phyloP scores from a whole-genome alignment of 2,113 vertebrate species.

The Microcebus lehilahytsara region DNA sequence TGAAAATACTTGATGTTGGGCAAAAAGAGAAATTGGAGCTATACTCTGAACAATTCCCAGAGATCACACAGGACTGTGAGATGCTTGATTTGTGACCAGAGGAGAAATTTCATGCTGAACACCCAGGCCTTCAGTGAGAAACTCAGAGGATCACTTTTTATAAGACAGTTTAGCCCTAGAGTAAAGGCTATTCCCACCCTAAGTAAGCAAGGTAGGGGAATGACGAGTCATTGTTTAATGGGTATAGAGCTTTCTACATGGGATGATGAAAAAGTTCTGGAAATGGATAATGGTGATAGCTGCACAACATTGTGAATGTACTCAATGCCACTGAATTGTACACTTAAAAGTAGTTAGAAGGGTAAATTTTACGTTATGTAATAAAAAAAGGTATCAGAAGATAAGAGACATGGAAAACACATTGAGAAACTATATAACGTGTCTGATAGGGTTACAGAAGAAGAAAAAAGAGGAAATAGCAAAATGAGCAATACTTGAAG shows the following conservation, averaged over 20 bases:
- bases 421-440: background rate
- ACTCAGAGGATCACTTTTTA: background rate
- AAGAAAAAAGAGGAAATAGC: background rate
- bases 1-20: background rate
- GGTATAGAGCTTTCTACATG: background rate
- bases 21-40: background rate
- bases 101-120: background rate
- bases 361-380: background rate
- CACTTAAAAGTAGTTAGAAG: background rate
- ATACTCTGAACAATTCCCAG: background rate
- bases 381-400: background rate
- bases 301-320: background rate
- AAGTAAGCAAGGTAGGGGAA: background rate
- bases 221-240: background rate
- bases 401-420: background rate
- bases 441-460: background rate
- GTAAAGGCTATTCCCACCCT: background rate
- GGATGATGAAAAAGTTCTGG: background rate
- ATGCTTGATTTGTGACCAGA: background rate
- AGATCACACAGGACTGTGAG: background rate
- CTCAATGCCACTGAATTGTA: background rate
- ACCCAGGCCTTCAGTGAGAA: background rate
- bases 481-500: background rate
- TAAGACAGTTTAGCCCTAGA: background rate
- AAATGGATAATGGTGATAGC: background rate